Evolutionary conservation across 2,797 vertebrate species (phyloP).

Genomic region (Phataginus tetradactyla): DNA sequence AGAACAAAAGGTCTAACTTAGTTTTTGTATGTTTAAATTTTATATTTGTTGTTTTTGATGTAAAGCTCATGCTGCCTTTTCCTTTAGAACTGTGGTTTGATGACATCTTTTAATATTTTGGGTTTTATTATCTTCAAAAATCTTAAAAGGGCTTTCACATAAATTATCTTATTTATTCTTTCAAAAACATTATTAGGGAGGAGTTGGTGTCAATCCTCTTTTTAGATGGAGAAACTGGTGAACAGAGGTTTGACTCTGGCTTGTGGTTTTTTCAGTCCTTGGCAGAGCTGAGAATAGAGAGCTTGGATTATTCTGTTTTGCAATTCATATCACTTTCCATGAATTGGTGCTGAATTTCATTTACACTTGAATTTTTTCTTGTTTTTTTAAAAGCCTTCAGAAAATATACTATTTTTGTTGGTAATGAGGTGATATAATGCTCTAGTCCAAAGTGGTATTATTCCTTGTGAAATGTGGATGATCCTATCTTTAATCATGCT

Average conservation of each 20-base stretch:
- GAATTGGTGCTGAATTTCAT: slow-evolving; percentile 65
- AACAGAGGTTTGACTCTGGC: background rate
- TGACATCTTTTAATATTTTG: background rate
- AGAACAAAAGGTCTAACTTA: slow-evolving; percentile 47
- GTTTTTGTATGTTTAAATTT: background rate
- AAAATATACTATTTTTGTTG: slow-evolving; percentile 57
- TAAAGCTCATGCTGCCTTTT: background rate
- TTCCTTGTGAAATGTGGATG: slow-evolving; percentile 23
- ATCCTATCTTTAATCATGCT: slow-evolving; percentile 49
- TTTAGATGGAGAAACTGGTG: slow-evolving; percentile 36
- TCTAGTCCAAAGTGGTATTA: background rate
- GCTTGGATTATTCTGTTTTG: slow-evolving; percentile 26
- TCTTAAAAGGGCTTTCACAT: slow-evolving; percentile 29
- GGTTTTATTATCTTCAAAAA: slow-evolving; percentile 49
- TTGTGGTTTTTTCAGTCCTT: slow-evolving; percentile 24
- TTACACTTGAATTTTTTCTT: slow-evolving; percentile 66
- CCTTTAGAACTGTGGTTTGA: slow-evolving; percentile 3
- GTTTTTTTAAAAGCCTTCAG: slow-evolving; percentile 54
- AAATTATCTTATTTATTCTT: slow-evolving; percentile 49
- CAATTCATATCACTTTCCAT: slow-evolving; percentile 65
- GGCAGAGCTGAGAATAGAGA: slow-evolving; percentile 27
- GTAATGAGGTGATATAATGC: slow-evolving; percentile 25
- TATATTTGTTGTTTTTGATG: slow-evolving; percentile 33
- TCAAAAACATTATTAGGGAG: slow-evolving; percentile 43
- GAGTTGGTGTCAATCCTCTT: background rate